phyloP scores from a whole-genome alignment of 92 coral and sea anemone species.

The Hydrozoanthus gracilis region DNA sequence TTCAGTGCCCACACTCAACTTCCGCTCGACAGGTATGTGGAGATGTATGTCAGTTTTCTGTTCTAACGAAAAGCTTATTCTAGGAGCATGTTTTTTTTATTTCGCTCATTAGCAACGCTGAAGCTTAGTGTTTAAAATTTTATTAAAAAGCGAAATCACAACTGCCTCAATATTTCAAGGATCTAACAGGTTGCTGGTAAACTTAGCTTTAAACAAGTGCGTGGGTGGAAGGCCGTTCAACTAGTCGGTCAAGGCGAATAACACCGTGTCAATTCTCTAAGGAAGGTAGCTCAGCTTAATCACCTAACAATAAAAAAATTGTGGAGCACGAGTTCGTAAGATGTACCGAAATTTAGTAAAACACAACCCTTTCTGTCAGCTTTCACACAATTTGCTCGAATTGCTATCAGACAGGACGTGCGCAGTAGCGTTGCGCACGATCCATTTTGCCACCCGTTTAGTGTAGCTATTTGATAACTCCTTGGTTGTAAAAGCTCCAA shows the following conservation, averaged over 20 bases:
- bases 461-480: no score
- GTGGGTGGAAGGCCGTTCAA: no score
- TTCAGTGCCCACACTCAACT: conserved; percentile 21
- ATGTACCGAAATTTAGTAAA: not conserved
- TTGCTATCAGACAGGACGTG: not conserved
- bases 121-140: no score
- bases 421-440: conserved; percentile 5
- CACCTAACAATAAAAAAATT: no score
- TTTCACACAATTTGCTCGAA: not conserved
- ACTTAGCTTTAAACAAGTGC: no score
- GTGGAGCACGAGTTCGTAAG: no score
- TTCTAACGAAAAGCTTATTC: not conserved
- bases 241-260: no score
- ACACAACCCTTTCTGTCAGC: not conserved
- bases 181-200: no score
- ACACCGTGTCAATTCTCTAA: no score
- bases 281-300: no score
- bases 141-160: not conserved
- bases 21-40: conserved; percentile 30
- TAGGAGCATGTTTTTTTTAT: not conserved
- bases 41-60: not conserved
- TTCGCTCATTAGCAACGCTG: not conserved
- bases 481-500: no score
- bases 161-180: not conserved
- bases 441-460: not conserved